Evolutionary conservation across 2,797 vertebrate genomes (phyloP).

Genomic region (Avahi laniger): DNA sequence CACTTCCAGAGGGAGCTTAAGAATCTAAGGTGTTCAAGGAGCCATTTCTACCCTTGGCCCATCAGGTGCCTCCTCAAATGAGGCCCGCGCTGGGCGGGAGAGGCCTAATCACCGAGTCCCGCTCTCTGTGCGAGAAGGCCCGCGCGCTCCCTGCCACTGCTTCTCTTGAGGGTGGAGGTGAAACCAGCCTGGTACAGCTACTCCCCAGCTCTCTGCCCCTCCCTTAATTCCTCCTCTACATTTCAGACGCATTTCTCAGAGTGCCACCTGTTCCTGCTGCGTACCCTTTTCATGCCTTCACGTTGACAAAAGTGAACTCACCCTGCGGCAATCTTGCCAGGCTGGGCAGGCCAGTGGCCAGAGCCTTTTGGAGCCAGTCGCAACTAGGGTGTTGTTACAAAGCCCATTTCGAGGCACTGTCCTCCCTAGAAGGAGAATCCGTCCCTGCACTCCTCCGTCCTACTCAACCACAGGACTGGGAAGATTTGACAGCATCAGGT

Average conservation of each 20-base stretch:
- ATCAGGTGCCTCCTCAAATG: not conserved
- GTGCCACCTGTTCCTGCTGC: slow-evolving; percentile 60
- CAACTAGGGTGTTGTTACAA: not conserved
- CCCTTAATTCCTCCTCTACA: not conserved
- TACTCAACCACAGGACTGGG: not conserved
- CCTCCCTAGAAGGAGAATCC: not conserved
- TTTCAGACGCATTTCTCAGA: not conserved
- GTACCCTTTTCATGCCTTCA: not conserved
- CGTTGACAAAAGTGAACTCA: not conserved
- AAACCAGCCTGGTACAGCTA: not conserved
- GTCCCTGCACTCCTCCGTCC: not conserved
- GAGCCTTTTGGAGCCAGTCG: not conserved
- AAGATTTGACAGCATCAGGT: not conserved
- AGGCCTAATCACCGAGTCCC: not conserved
- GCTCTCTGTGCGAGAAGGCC: not conserved
- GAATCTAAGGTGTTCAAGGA: not conserved
- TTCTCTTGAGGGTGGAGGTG: not conserved
- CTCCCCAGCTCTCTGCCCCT: not conserved
- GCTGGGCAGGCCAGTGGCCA: not conserved
- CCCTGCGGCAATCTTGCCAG: not conserved
- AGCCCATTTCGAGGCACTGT: not conserved
- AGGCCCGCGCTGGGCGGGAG: not conserved
- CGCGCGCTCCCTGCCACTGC: not conserved
- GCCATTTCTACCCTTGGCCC: not conserved
- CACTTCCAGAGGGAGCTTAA: not conserved